These are phyloP conservation scores for Choloepus didactylus DNA, from an alignment of 2,797 vertebrate species.

Conservation along the genomic window DNA sequence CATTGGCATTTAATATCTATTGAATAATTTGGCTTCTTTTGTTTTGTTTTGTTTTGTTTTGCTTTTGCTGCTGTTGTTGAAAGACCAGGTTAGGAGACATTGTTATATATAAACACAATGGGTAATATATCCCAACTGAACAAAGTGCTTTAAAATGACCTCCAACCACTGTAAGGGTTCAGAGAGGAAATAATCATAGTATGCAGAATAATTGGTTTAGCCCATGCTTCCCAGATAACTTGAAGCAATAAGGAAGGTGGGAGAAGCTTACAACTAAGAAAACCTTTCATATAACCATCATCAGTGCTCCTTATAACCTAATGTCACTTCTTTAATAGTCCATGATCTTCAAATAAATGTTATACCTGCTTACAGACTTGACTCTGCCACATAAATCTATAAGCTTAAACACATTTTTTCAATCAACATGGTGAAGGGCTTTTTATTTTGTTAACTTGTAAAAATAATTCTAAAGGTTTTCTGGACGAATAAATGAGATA, in stretches of 20 bases:
- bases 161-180: neutral
- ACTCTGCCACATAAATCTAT: neutral
- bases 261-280: neutral
- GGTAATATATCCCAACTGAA: neutral
- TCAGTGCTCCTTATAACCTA: neutral
- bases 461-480: constrained; percentile 17
- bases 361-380: neutral
- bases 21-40: too few relatives aligned
- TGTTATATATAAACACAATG: neutral
- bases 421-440: neutral
- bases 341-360: neutral
- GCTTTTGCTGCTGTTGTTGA: neutral
- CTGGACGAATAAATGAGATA: constrained; percentile 2
- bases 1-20: neutral
- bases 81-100: neutral
- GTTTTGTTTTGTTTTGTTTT: neutral
- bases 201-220: neutral
- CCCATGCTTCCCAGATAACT: neutral
- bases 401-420: neutral
- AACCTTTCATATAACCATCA: neutral
- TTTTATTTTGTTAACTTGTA: constrained; percentile 4
- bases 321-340: neutral
- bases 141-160: neutral
- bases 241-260: neutral
- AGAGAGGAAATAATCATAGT: neutral